Base-by-base conservation (phyloP, 2,888 invertebrate genomes). In the Hemistola chrysoprasaria region DNA sequence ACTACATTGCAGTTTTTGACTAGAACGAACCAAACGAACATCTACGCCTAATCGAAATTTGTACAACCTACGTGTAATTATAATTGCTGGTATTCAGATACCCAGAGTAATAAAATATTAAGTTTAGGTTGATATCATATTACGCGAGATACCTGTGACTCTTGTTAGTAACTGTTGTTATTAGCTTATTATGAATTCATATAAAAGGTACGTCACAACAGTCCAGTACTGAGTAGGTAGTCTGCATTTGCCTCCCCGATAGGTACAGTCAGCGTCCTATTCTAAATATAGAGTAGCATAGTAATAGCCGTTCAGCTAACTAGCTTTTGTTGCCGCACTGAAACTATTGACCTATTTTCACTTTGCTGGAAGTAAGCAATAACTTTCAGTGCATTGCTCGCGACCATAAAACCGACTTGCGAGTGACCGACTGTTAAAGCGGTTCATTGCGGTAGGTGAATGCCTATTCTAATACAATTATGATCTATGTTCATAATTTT, bases 291-390 rank as follows among this genome's bases (percentile, higher is more conserved):
- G 71, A 62, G 58, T 44, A 65, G 69, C 65, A 74, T 71, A 45
- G 41, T 49, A 71, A 78, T 74, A 66, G 64, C 69, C 78, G 72
- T 84, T 83, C 74, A 73, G 78, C 81, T 78, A 74, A 81, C 83
- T 79, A 65, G 80, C 80, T 84, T 81, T 86, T 86, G 87, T 87
- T 85, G 78, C 83, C 72, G 81, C 65, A 75, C 85, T 87, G 87
- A 84, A 88, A 85, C 86, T 86, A 87, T 87, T 88, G 87, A 88
- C 87, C 87, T 84, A 88, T 84, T 85, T n/a, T 88, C 73, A 76
- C 77, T 74, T 85, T 82, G 79, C 87, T 87, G 85, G 86, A 85
- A 85, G 79, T 81, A 83, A 82, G 85, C 78, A 77, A 85, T 87
- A 85, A 88, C 82, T 85, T 86, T 86, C 84, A 83, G 82, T 76